A percentile compares a stretch with the other conserved stretches of the same genome.
Conservation (phyloP, 2,113 vertebrate species). For the Haliaeetus leucogaster region DNA sequence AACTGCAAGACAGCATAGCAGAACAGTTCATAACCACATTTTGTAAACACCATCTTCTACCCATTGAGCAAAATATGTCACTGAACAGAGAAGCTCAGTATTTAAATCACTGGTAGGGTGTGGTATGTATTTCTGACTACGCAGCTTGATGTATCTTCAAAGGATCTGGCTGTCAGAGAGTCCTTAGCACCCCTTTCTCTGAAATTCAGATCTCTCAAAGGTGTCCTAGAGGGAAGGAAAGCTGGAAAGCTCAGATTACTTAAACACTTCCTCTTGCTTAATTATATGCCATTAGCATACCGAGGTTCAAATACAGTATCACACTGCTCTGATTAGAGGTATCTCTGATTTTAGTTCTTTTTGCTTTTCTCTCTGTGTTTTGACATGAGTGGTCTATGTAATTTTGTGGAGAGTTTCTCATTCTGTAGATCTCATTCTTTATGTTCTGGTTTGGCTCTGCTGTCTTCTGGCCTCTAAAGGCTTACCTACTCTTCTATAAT, state of each 20-base stretch:
- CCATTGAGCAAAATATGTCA: background rate
- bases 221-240: background rate
- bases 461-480: background rate
- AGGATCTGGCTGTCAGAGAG: background rate
- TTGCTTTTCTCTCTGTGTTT: background rate
- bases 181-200: background rate
- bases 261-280: background rate
- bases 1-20: background rate
- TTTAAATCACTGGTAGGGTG: background rate
- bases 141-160: constrained; percentile 4
- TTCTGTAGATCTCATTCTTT: background rate
- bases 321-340: background rate
- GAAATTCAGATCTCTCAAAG: constrained; percentile 1
- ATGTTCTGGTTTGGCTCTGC: background rate
- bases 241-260: background rate
- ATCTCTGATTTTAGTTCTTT: background rate
- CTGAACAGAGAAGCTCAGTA: background rate
- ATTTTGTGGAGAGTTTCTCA: background rate
- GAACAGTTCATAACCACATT: background rate
- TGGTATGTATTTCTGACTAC: background rate
- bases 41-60: background rate
- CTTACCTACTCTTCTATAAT: background rate
- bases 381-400: background rate
- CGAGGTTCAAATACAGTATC: background rate
- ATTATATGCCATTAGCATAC: background rate